phyloP scores from a whole-genome alignment of 2,113 vertebrate genomes.

The Regulus satrapa region DNA sequence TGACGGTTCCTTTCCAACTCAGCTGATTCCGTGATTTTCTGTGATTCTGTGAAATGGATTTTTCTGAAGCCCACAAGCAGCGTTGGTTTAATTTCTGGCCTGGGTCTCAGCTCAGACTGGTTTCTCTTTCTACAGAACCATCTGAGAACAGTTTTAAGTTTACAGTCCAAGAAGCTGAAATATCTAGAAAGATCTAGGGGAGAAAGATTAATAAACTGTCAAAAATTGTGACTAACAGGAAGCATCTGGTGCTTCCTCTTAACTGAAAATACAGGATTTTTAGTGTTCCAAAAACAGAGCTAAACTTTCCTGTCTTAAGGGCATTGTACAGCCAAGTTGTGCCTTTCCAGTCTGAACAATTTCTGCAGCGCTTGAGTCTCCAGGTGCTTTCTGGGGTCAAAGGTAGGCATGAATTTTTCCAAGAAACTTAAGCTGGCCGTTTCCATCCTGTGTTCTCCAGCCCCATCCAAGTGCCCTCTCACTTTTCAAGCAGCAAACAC shows the following conservation, averaged over 20 bases:
- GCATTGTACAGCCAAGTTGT: neutral
- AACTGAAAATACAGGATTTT: conserved; percentile 59
- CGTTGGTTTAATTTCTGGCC: neutral
- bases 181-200: neutral
- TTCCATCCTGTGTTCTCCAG: neutral
- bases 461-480: neutral
- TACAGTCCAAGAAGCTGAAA: neutral
- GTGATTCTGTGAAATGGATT: neutral
- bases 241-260: conserved; percentile 68
- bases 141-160: neutral
- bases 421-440: rapidly evolving
- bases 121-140: neutral
- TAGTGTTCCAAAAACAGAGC: conserved; percentile 33
- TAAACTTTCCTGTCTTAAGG: conserved; percentile 26
- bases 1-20: neutral
- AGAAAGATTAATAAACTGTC: conserved; percentile 60
- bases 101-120: neutral
- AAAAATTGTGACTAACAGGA: conserved; percentile 66
- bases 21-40: neutral
- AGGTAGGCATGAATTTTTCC: neutral
- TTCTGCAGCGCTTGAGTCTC: neutral
- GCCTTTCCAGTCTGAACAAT: neutral
- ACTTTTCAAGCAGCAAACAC: neutral
- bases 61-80: neutral
- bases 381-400: neutral